These are phyloP conservation scores for Thermophis baileyi DNA, from an alignment of 2,113 vertebrate species.

Conservation along the genomic window DNA sequence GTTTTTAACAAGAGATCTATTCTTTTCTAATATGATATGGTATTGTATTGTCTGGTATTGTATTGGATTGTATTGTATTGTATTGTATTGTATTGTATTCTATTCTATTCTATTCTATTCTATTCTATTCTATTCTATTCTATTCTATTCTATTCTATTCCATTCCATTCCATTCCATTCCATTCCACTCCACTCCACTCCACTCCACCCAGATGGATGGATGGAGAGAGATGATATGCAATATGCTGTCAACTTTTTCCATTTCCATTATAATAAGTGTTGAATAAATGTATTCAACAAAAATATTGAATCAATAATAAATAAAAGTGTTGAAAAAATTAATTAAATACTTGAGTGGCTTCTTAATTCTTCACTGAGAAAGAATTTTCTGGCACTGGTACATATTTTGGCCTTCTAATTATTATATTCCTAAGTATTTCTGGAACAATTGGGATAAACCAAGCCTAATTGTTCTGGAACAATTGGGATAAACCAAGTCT, in stretches of 20 bases:
- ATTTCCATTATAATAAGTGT: neutral
- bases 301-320: neutral
- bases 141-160: no score
- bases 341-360: neutral
- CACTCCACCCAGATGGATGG: neutral
- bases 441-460: neutral
- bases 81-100: no score
- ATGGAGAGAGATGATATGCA: neutral
- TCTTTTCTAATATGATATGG: no score
- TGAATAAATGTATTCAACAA: no score
- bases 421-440: neutral
- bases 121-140: rapidly evolving
- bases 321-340: neutral
- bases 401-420: neutral
- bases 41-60: no score
- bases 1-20: no score
- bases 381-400: neutral
- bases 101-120: no score
- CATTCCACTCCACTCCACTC: no score
- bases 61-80: no score
- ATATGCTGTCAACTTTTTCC: neutral
- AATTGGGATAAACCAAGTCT: neutral
- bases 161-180: no score
- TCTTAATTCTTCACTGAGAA: neutral
- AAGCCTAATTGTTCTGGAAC: neutral